Conservation (phyloP, 2,113 vertebrate genomes). For the Gila orcuttii region DNA sequence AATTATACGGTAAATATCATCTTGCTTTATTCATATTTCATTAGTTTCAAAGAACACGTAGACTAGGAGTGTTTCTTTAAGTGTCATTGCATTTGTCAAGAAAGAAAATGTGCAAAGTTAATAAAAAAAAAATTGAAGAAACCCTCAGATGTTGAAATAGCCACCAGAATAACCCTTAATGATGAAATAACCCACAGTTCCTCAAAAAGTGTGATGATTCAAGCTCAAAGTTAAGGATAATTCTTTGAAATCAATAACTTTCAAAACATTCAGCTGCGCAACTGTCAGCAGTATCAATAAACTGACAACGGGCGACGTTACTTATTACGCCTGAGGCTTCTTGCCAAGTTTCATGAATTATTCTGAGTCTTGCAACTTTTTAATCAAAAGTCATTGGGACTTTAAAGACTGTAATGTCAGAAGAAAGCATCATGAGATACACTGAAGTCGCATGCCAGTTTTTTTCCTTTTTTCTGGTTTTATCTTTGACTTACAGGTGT, state of each 20-base stretch:
- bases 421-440: not conserved
- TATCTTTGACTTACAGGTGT: constrained; percentile 5
- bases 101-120: not conserved
- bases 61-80: not conserved
- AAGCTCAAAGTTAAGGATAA: not conserved
- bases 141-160: not conserved
- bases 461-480: not conserved
- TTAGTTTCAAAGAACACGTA: not conserved
- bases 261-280: not conserved
- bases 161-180: not conserved
- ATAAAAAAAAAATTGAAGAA: not conserved
- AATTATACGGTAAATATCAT: not conserved
- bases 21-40: not conserved
- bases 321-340: not conserved
- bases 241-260: constrained; percentile 12
- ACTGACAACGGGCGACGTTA: not conserved
- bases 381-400: not conserved
- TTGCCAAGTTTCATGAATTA: constrained; percentile 15
- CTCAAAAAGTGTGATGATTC: not conserved
- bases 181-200: not conserved
- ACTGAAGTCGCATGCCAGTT: not conserved
- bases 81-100: not conserved
- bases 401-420: constrained; percentile 9
- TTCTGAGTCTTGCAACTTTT: not conserved
- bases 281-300: constrained; percentile 6